These are phyloP conservation scores for Planococcus citri DNA, from an alignment of 1,140 invertebrate genomes.

Conservation along the genomic window DNA sequence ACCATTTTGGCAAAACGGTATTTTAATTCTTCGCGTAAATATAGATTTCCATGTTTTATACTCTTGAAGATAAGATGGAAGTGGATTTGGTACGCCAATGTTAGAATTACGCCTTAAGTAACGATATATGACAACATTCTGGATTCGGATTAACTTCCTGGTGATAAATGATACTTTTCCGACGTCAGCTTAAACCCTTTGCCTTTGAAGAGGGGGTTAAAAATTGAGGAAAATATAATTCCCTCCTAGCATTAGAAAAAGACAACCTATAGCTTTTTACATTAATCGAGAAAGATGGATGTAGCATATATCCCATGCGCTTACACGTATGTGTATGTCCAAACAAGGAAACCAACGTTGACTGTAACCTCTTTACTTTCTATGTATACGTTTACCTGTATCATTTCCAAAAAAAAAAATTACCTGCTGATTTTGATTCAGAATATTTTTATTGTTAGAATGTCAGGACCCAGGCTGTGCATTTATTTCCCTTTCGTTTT, in stretches of 20 bases:
- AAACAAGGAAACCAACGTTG: too few species aligned
- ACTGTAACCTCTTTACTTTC: too few species aligned
- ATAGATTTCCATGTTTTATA: constrained; percentile 10
- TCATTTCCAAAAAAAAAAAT: too few species aligned
- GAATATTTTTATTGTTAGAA: too few species aligned
- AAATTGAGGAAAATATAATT: constrained; percentile 14
- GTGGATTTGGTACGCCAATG: constrained; percentile 9
- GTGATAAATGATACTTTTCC: constrained; percentile 19
- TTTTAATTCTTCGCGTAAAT: not conserved
- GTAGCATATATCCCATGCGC: not conserved
- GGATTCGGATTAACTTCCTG: constrained; percentile 14
- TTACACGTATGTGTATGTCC: too few species aligned
- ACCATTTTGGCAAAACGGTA: too few species aligned
- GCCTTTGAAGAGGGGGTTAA: not conserved
- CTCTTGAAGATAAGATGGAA: constrained; percentile 8
- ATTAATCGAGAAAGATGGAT: constrained; percentile 13
- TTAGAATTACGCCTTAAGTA: constrained; percentile 15
- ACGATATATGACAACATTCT: constrained; percentile 18
- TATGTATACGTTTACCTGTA: too few species aligned
- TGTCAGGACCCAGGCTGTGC: too few species aligned
- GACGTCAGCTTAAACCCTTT: not conserved
- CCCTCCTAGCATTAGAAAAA: constrained; percentile 6
- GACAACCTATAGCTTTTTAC: constrained; percentile 1
- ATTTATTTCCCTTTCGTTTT: too few species aligned
- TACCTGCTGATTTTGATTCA: too few species aligned